A percentile compares a stretch with the other conserved stretches of the same genome.
Evolutionary conservation across 2,113 vertebrate species (phyloP).

Genomic region (Clupea harengus): DNA sequence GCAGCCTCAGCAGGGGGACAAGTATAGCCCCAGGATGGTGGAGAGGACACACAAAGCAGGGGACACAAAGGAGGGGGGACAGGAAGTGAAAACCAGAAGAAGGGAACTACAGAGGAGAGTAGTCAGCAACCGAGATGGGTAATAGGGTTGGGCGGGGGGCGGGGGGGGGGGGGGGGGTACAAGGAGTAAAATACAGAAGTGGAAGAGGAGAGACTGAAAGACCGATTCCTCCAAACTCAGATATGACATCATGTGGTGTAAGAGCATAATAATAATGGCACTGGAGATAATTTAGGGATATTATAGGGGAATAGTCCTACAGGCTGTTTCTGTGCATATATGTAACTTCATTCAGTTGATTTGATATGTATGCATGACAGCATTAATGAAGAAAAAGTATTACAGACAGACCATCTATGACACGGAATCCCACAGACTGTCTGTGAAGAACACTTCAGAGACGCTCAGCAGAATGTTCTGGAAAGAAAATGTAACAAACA

Average conservation of each 20-base stretch:
- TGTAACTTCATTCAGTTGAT: neutral
- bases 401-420: neutral
- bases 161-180: neutral
- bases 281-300: neutral
- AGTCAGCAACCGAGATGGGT: neutral
- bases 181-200: neutral
- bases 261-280: neutral
- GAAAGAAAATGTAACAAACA: neutral
- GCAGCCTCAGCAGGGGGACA: neutral
- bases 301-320: constrained; percentile 29
- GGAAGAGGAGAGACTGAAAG: neutral
- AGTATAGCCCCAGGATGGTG: constrained; percentile 25
- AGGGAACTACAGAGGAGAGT: neutral
- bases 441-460: neutral
- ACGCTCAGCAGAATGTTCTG: neutral
- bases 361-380: neutral
- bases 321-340: neutral
- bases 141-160: neutral
- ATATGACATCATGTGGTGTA: neutral
- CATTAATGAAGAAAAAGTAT: neutral
- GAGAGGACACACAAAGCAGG: neutral
- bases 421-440: neutral
- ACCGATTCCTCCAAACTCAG: neutral
- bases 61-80: neutral
- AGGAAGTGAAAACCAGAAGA: neutral